Conservation (phyloP, 2,113 vertebrate species). For the Rhinolophus ferrumequinum region DNA sequence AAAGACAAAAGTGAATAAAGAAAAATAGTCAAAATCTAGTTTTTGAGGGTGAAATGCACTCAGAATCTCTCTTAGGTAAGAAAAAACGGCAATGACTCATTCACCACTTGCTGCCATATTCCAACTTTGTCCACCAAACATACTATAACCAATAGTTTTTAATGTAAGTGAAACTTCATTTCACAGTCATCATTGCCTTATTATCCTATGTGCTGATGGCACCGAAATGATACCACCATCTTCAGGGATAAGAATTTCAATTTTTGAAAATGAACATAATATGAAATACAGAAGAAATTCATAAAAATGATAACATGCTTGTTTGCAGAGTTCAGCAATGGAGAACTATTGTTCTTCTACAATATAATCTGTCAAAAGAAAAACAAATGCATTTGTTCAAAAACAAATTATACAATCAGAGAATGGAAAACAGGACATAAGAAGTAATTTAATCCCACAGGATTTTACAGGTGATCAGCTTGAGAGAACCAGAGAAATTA, state of each 20-base stretch:
- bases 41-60: background rate
- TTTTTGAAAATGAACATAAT: conserved; percentile 31
- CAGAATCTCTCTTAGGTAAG: background rate
- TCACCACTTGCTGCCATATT: background rate
- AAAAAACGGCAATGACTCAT: background rate
- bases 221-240: background rate
- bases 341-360: conserved; percentile 32
- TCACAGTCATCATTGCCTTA: background rate
- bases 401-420: conserved; percentile 1
- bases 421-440: background rate
- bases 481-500: background rate
- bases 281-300: conserved; percentile 21
- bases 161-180: conserved; percentile 25
- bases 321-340: conserved; percentile 41
- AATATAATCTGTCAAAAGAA: conserved; percentile 31
- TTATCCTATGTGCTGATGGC: background rate
- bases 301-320: conserved; percentile 13
- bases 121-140: background rate
- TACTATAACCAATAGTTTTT: background rate
- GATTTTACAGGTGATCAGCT: background rate
- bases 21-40: background rate
- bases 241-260: background rate
- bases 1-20: background rate
- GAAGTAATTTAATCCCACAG: conserved; percentile 13
- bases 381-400: background rate